A percentile compares a stretch with the other conserved stretches of the same genome.
Conservation (phyloP, 2,797 vertebrate genomes). For the Gorsachius magnificus region DNA sequence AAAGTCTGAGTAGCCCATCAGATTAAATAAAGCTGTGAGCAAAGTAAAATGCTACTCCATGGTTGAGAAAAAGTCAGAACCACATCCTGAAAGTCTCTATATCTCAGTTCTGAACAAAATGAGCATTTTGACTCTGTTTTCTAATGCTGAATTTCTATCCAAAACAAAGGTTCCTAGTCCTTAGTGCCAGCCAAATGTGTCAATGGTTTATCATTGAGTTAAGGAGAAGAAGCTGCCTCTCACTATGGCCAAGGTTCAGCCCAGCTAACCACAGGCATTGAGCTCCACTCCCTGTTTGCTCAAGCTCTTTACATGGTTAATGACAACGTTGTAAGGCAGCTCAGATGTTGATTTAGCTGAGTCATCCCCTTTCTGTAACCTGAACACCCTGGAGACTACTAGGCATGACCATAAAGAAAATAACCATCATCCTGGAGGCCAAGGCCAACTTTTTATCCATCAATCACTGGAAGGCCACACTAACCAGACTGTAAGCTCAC, state of each 20-base stretch:
- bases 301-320: not conserved
- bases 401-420: not conserved
- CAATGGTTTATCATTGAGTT: not conserved
- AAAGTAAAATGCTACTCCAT: not conserved
- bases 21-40: not conserved
- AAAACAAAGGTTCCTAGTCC: not conserved
- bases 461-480: not conserved
- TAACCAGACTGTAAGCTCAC: not conserved
- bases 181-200: not conserved
- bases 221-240: not conserved
- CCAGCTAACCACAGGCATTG: not conserved
- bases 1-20: not conserved
- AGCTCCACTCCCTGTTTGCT: not conserved
- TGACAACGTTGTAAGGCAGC: not conserved
- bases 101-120: not conserved
- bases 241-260: not conserved
- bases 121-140: not conserved
- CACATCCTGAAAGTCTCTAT: not conserved
- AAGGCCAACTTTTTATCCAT: not conserved
- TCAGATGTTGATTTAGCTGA: conserved; percentile 5
- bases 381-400: not conserved
- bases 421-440: not conserved
- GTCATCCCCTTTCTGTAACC: not conserved
- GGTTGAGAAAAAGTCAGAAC: not conserved
- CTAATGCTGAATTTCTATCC: not conserved